A percentile compares a stretch with the other conserved stretches of the same genome.
These are phyloP conservation scores for Drosophila nasuta DNA, from an alignment of 1,140 invertebrate genomes.

Conservation along the genomic window DNA sequence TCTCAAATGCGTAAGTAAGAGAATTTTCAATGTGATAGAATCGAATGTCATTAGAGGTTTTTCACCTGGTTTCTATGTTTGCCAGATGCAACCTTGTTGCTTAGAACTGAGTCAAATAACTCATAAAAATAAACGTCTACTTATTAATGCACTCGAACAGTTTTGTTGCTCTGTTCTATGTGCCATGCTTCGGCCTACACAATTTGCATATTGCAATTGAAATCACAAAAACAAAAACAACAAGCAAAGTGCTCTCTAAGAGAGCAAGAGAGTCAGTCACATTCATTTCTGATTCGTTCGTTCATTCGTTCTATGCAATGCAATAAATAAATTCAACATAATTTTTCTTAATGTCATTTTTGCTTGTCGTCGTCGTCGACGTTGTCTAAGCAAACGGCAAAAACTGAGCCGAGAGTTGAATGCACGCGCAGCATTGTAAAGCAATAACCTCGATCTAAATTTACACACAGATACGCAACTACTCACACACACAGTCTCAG, in stretches of 20 bases:
- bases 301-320: slow-evolving; percentile 52
- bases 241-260: slow-evolving; percentile 13
- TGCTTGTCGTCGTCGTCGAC: slow-evolving; percentile 17
- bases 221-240: slow-evolving; percentile 26
- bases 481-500: slow-evolving; percentile 40
- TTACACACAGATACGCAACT: slow-evolving; percentile 70
- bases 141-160: slow-evolving; percentile 36
- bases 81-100: slow-evolving; percentile 55
- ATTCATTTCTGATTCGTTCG: slow-evolving; percentile 13
- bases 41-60: slow-evolving; percentile 74
- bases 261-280: not conserved
- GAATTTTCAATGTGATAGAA: slow-evolving; percentile 18
- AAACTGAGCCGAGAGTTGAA: slow-evolving; percentile 68
- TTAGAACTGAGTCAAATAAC: slow-evolving; percentile 61
- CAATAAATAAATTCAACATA: slow-evolving; percentile 77
- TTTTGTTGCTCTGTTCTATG: slow-evolving; percentile 3
- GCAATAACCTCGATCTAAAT: slow-evolving; percentile 83
- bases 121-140: slow-evolving; percentile 58
- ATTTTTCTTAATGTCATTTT: slow-evolving; percentile 65
- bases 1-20: slow-evolving; percentile 52
- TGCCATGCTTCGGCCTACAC: slow-evolving; percentile 37
- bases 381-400: slow-evolving; percentile 43
- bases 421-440: slow-evolving; percentile 79
- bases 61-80: slow-evolving; percentile 52
- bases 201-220: slow-evolving; percentile 69